Conservation (phyloP, 2,797 vertebrate species). For the Tamandua tetradactyla region DNA sequence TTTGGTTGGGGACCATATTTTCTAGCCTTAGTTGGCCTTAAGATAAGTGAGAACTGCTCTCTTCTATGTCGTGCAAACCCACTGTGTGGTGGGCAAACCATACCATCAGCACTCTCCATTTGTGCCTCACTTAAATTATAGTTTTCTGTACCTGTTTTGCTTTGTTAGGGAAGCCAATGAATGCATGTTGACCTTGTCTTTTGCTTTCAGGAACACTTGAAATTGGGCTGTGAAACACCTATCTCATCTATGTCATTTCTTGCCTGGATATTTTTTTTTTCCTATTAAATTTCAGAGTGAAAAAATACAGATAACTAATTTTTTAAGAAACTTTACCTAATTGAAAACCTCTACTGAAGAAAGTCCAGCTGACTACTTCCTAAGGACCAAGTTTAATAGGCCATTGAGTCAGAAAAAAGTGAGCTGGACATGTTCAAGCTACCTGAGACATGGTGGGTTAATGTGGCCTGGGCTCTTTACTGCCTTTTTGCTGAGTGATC, state of each 20-base stretch:
- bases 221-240: not conserved
- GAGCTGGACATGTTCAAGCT: not conserved
- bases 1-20: not conserved
- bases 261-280: not conserved
- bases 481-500: not conserved
- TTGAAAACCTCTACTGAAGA: not conserved
- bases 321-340: not conserved
- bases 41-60: not conserved
- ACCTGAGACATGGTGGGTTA: not conserved
- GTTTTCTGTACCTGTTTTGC: not conserved
- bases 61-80: not conserved
- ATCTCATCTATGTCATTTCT: not conserved
- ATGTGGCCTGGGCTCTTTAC: not conserved
- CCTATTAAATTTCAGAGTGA: constrained; percentile 4
- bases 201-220: not conserved
- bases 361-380: not conserved
- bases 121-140: not conserved
- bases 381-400: not conserved
- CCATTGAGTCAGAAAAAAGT: not conserved
- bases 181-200: not conserved
- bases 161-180: not conserved
- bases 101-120: not conserved
- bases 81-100: not conserved
- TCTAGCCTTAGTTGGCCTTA: not conserved
- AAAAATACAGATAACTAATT: not conserved